Conservation (phyloP, 1,140 invertebrate genomes). For the Lamellibrachia luymesi region DNA sequence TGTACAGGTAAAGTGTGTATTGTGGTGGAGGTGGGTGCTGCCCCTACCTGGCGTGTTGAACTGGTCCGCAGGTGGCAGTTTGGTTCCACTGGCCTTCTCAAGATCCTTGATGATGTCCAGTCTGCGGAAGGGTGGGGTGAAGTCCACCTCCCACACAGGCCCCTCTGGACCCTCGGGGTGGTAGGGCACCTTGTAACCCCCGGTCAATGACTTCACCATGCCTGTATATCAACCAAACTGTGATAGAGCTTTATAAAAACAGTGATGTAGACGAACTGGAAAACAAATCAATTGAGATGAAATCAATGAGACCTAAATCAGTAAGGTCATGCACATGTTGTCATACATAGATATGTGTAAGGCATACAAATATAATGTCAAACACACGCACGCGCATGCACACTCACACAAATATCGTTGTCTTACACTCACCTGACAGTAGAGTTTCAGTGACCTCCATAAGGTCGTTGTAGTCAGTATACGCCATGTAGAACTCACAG, state of each 20-base stretch:
- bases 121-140: constrained; percentile 93
- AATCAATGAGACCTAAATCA: too few species aligned
- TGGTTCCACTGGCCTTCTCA: constrained; percentile 78
- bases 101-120: constrained; percentile 88
- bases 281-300: background rate
- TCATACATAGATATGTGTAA: background rate
- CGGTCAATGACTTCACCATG: constrained; percentile 70
- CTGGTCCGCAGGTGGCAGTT: constrained; percentile 71
- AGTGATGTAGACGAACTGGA: background rate
- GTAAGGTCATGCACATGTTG: too few species aligned
- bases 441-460: constrained; percentile 90
- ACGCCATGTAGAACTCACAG: constrained; percentile 99
- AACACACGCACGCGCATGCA: background rate
- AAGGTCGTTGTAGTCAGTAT: constrained; percentile 97
- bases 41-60: constrained; percentile 40
- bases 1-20: too few species aligned
- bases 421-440: constrained; percentile 68
- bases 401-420: background rate
- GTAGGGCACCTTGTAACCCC: constrained; percentile 77
- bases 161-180: constrained; percentile 83
- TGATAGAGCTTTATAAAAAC: background rate
- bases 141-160: constrained; percentile 82
- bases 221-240: constrained; percentile 54
- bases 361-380: background rate
- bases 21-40: too few species aligned